Percentiles rank a stretch among this genome's conserved stretches.
Evolutionary conservation across 2,797 vertebrate genomes (phyloP).

Genomic region (Pachyuromys duprasi): DNA sequence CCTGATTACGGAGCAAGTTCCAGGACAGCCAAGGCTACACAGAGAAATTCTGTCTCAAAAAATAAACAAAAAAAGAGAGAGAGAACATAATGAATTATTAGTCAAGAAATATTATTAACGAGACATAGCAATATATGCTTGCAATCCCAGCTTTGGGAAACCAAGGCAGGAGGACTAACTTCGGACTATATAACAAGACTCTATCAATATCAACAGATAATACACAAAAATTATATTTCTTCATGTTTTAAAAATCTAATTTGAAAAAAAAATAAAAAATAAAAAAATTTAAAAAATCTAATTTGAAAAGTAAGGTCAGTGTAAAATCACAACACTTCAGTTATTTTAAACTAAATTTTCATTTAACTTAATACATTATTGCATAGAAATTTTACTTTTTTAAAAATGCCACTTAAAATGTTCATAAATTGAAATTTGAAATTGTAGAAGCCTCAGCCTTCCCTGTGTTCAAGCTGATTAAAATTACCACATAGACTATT

Average conservation of each 20-base stretch:
- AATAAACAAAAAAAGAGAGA: too few relatives aligned
- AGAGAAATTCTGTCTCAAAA: too few relatives aligned
- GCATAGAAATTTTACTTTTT: constrained; percentile 7
- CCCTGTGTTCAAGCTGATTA: not conserved
- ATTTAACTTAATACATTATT: constrained; percentile 42
- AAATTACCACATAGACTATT: constrained; percentile 21
- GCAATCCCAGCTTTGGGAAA: not conserved
- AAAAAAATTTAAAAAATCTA: constrained; percentile 57
- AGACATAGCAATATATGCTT: not conserved
- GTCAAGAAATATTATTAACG: constrained; percentile 22
- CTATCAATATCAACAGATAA: not conserved
- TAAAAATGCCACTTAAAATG: constrained; percentile 9
- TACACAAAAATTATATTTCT: not conserved
- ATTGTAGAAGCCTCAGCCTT: constrained; percentile 39
- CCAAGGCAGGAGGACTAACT: not conserved
- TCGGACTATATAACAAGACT: not conserved
- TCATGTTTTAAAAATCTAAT: constrained; percentile 48
- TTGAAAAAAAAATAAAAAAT: too few relatives aligned
- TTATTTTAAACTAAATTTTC: constrained; percentile 54
- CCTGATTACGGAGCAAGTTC: too few relatives aligned
- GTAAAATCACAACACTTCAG: constrained; percentile 25
- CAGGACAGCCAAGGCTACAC: too few relatives aligned
- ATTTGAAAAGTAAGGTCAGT: constrained; percentile 55
- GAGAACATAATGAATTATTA: constrained; percentile 38
- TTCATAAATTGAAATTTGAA: not conserved